phyloP scores from a whole-genome alignment of 1,140 invertebrate species.

The Cardiocondyla obscurior region DNA sequence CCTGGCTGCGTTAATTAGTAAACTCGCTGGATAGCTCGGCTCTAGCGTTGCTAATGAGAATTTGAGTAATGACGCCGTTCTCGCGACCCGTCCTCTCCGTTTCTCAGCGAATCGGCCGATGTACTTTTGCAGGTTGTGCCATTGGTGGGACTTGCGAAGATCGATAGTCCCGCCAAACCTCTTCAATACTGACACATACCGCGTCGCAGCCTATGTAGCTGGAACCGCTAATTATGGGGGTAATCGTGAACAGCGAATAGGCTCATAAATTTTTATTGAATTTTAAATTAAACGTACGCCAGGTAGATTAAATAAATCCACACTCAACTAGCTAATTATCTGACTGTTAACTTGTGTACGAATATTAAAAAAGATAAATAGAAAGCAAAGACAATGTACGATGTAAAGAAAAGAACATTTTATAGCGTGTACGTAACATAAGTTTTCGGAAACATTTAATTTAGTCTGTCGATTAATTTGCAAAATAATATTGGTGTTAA shows the following conservation, averaged over 20 bases:
- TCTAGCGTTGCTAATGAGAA: slow-evolving; percentile 76
- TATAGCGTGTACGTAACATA: background rate
- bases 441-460: background rate
- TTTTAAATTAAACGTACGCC: slow-evolving; percentile 36
- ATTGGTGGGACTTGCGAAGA: slow-evolving; percentile 40
- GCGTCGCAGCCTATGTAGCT: background rate
- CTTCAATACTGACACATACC: slow-evolving; percentile 18
- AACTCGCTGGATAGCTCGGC: slow-evolving; percentile 74
- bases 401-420: background rate
- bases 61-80: slow-evolving; percentile 79
- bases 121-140: slow-evolving; percentile 63
- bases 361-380: background rate
- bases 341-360: background rate
- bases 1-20: slow-evolving; percentile 78
- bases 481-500: slow-evolving; percentile 7
- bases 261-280: slow-evolving; percentile 48
- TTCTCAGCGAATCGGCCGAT: slow-evolving; percentile 67
- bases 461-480: background rate
- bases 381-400: background rate
- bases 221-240: slow-evolving; percentile 25
- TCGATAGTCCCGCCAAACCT: slow-evolving; percentile 63
- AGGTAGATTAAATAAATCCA: slow-evolving; percentile 27
- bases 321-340: background rate
- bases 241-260: slow-evolving; percentile 4
- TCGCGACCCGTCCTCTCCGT: slow-evolving; percentile 65